Conservation (phyloP, 2,113 vertebrate genomes). For the Bagarius yarrelli region DNA sequence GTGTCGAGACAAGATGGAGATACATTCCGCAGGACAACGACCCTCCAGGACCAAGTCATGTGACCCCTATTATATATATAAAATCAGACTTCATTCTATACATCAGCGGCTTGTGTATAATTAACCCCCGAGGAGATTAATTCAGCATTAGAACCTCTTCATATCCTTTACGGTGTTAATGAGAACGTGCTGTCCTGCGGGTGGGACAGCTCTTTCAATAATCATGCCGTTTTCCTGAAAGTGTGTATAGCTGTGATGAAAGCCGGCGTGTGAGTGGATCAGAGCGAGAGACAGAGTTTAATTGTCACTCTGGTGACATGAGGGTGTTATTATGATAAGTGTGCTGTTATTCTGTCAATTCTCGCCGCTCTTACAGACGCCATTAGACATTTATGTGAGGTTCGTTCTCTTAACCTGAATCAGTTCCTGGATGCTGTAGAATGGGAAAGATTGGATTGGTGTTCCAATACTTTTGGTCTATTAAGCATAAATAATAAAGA, state of each 20-base stretch:
- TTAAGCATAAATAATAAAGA: no score
- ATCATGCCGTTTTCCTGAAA: background rate
- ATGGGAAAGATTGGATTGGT: no score
- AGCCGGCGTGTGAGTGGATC: background rate
- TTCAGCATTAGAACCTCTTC: background rate
- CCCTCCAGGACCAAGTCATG: no score
- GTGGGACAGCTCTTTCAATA: background rate
- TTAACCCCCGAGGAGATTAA: background rate
- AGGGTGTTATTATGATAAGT: constrained; percentile 5
- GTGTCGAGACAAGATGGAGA: no score
- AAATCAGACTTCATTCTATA: background rate
- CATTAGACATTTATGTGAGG: no score
- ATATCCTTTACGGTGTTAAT: background rate
- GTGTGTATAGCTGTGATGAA: background rate
- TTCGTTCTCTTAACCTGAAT: no score
- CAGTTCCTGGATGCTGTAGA: no score
- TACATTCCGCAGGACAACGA: no score
- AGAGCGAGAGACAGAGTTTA: background rate
- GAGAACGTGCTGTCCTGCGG: background rate
- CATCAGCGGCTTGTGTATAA: background rate
- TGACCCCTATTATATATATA: no score
- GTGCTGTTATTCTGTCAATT: constrained; percentile 4
- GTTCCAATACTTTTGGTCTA: no score
- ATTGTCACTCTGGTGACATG: background rate
- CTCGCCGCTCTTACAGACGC: constrained; percentile 6